Evolutionary conservation across 2,113 vertebrate genomes (phyloP).

Genomic region (Ptyas mucosa): DNA sequence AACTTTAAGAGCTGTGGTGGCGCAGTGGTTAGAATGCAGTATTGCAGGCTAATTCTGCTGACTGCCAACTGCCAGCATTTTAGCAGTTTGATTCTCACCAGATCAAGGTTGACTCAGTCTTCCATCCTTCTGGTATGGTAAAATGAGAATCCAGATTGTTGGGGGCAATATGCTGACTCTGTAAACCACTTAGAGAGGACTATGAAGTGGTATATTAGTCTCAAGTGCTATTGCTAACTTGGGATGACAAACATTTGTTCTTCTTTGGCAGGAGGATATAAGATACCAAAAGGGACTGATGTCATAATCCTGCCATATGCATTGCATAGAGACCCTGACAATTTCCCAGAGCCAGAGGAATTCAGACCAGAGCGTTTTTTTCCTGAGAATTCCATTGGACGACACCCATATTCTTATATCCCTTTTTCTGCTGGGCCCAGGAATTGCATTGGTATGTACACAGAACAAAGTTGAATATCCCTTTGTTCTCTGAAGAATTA

Average conservation of each 20-base stretch:
- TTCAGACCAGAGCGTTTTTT: conserved; percentile 91
- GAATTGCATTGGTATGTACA: conserved; percentile 89
- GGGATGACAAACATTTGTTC: not conserved
- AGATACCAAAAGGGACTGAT: conserved; percentile 74
- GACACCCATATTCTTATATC: conserved; percentile 83
- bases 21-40: not conserved
- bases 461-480: not conserved
- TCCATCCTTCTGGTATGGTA: no score
- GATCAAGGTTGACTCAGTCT: no score
- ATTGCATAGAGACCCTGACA: conserved; percentile 81
- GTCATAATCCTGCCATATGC: conserved; percentile 76
- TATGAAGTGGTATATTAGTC: not conserved
- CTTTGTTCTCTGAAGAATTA: not conserved
- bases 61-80: not conserved
- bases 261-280: conserved; percentile 74
- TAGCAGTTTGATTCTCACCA: not conserved
- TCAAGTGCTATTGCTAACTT: not conserved
- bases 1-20: not conserved
- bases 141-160: no score
- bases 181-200: not conserved
- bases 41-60: not conserved
- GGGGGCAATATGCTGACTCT: no score
- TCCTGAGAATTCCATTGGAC: conserved; percentile 76
- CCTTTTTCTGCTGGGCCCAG: conserved; percentile 94
- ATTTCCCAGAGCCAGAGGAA: conserved; percentile 86